A percentile compares a stretch with the other conserved stretches of the same genome.
Conservation (phyloP, 1,140 invertebrate genomes). For the Caerostris darwini region DNA sequence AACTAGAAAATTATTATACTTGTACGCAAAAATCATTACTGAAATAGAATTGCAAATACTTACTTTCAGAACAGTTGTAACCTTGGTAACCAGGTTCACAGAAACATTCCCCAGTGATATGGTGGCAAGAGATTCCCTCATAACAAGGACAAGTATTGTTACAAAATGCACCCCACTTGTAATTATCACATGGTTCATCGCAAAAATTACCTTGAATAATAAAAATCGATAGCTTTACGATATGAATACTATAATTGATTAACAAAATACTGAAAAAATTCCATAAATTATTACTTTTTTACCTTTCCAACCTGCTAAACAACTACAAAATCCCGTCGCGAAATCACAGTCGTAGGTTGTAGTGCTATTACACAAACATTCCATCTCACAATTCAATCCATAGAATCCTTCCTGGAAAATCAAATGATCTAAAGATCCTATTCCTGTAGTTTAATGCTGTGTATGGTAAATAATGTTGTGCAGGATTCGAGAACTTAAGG, state of each 20-base stretch:
- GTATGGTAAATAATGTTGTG: too few species aligned
- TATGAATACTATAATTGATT: background rate
- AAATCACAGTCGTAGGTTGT: slow-evolving; percentile 81
- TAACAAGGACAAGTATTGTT: slow-evolving; percentile 20
- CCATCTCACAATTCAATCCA: slow-evolving; percentile 25
- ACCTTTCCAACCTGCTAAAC: slow-evolving; percentile 83
- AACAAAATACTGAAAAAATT: background rate
- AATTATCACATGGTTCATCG: slow-evolving; percentile 11
- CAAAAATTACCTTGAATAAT: slow-evolving; percentile 36
- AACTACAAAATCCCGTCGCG: slow-evolving; percentile 83
- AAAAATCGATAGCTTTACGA: background rate
- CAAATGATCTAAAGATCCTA: background rate
- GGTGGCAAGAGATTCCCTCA: slow-evolving; percentile 86
- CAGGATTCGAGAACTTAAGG: too few species aligned
- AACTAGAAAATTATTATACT: too few species aligned
- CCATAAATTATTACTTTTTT: background rate
- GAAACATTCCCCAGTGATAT: slow-evolving; percentile 88
- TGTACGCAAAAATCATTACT: background rate
- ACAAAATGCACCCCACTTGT: slow-evolving; percentile 3
- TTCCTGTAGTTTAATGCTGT: too few species aligned
- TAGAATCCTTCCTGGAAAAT: slow-evolving; percentile 6
- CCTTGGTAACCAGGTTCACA: slow-evolving; percentile 92
- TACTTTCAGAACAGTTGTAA: slow-evolving; percentile 85
- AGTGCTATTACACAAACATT: slow-evolving; percentile 5
- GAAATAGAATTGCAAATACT: background rate